Conservation (phyloP, 2,113 vertebrate species). For the Eublepharis macularius region DNA sequence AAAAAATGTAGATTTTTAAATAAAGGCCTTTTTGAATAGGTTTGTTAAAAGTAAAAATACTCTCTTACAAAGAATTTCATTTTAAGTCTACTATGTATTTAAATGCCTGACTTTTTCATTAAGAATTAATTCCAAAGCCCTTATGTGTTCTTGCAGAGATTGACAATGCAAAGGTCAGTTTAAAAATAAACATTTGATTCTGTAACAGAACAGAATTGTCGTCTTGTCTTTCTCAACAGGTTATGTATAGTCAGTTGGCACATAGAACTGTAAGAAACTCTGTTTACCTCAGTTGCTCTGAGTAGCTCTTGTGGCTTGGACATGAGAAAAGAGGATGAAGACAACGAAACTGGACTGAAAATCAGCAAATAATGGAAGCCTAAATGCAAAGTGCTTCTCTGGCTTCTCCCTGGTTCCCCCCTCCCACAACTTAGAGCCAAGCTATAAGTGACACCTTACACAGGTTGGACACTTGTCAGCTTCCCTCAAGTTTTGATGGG, state of each 20-base stretch:
- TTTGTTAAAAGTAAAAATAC: constrained; percentile 70
- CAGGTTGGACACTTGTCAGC: too few relatives aligned
- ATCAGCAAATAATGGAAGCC: neutral
- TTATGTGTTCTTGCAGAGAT: constrained; percentile 63
- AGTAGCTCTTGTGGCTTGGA: neutral
- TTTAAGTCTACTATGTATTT: constrained; percentile 72
- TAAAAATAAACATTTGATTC: constrained; percentile 72
- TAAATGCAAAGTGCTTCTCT: neutral
- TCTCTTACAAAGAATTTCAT: constrained; percentile 74
- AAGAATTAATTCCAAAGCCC: constrained; percentile 67
- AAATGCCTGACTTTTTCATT: constrained; percentile 69
- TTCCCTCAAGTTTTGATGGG: too few relatives aligned
- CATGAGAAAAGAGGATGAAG: neutral
- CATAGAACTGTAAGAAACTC: constrained; percentile 75
- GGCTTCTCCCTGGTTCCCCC: constrained; percentile 18
- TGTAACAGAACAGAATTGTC: constrained; percentile 73
- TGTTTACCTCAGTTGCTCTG: constrained; percentile 41
- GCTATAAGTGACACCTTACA: too few relatives aligned
- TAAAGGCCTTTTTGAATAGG: constrained; percentile 63
- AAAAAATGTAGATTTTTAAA: constrained; percentile 53
- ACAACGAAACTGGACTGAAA: neutral
- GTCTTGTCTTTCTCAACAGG: constrained; percentile 71
- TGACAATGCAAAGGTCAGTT: constrained; percentile 71
- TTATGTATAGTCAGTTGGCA: constrained; percentile 72
- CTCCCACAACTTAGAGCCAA: too few relatives aligned